These are phyloP conservation scores for Cryptocephalus primarius DNA, from an alignment of 2,888 invertebrate species.

Conservation along the genomic window DNA sequence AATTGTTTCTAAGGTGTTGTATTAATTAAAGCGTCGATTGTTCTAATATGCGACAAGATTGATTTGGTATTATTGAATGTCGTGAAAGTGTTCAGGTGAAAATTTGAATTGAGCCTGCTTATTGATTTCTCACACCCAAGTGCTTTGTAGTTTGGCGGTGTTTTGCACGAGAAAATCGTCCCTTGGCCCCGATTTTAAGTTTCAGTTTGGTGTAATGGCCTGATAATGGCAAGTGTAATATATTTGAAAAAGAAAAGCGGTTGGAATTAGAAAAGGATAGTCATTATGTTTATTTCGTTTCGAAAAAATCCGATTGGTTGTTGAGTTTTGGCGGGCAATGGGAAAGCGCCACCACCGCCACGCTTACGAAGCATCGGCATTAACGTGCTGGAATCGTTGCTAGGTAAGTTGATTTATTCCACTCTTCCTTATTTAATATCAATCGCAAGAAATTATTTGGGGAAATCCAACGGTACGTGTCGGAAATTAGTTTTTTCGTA, in stretches of 20 bases:
- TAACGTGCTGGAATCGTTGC: conserved; percentile 16
- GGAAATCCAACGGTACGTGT: not conserved
- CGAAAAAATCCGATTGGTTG: conserved; percentile 22
- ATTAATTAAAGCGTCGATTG: no score
- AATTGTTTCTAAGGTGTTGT: no score
- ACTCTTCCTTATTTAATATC: conserved; percentile 32
- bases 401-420: conserved; percentile 31
- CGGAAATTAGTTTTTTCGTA: conserved; percentile 33
- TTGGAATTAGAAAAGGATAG: not conserved
- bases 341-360: conserved; percentile 29
- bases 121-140: no score
- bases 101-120: no score
- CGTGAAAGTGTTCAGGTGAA: no score
- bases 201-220: no score
- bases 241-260: not conserved
- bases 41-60: no score
- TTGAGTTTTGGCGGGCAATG: conserved; percentile 31
- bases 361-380: conserved; percentile 24
- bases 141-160: no score
- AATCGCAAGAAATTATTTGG: conserved; percentile 30
- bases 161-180: no score
- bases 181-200: no score
- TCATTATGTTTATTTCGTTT: not conserved
- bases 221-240: no score
- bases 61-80: no score